A percentile compares a stretch with the other conserved stretches of the same genome.
phyloP scores from a whole-genome alignment of 92 coral and sea anemone species.

The Zoanthus sociatus region DNA sequence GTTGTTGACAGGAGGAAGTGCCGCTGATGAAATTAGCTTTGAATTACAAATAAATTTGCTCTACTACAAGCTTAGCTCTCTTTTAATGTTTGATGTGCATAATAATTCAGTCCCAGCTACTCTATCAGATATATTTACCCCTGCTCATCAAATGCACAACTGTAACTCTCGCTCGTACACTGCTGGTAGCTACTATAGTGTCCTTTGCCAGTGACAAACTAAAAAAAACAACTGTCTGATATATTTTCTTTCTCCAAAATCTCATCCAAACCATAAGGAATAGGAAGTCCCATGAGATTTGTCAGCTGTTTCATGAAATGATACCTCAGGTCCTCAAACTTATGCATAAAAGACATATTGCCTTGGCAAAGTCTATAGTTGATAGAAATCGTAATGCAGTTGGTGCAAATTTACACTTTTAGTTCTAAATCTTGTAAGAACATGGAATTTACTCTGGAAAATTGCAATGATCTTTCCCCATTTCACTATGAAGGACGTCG shows the following conservation, averaged over 20 bases:
- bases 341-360: constrained; percentile 46
- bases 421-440: too few species aligned
- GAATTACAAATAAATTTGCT: too few species aligned
- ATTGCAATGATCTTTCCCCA: constrained; percentile 60
- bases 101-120: too few species aligned
- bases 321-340: constrained; percentile 30
- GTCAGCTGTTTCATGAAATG: constrained; percentile 57
- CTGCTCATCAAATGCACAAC: too few species aligned
- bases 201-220: too few species aligned
- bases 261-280: constrained; percentile 53
- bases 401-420: constrained; percentile 49
- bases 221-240: too few species aligned
- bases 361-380: constrained; percentile 55
- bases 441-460: constrained; percentile 44
- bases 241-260: constrained; percentile 25
- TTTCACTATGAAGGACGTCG: constrained; percentile 28
- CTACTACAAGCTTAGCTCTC: too few species aligned
- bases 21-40: not conserved
- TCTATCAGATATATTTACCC: too few species aligned
- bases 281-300: constrained; percentile 40
- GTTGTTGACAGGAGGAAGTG: not conserved
- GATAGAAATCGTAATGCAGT: constrained; percentile 54
- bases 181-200: too few species aligned
- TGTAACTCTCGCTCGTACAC: too few species aligned
- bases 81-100: too few species aligned